Evolutionary conservation across 2,797 vertebrate genomes (phyloP), one percentile per base, ranked within the genome.

Genomic region (Denticeps clupeoides): DNA sequence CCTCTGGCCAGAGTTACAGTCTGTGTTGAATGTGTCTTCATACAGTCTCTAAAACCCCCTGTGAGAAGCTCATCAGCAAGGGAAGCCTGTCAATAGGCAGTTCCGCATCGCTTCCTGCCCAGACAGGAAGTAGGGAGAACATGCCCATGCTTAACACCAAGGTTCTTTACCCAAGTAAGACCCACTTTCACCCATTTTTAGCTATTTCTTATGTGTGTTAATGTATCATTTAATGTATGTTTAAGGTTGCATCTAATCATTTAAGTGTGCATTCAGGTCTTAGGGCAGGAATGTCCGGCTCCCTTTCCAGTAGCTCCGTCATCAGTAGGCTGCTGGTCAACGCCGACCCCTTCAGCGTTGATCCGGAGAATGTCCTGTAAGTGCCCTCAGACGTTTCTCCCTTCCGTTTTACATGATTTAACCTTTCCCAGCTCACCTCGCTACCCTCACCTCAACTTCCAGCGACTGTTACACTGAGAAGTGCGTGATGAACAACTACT

Each of bases 401-500:
- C 28, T 13, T 28, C 5, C 19, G 3, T 15, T 4, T 8, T 19
- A 13, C 35, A 38, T 7, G 5, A 35, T 21, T 37, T 35, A 25
- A 11, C 13, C 5, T 19, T 18, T 35, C 23, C 24, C 4, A n/a
- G n/a, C n/a, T n/a, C n/a, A n/a, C n/a, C 15, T 3, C 16, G 35
- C 48, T 16, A 15, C 9, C 10, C 31, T 25, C 2, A 25, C 3
- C 16, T 16, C 37, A 15, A 5, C n/a, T 47, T 49, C 33, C 42
- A 95, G 92, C 54, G 90, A 95, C 49, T 88, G 74, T 63, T 97
- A 90, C 68, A 88, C 90, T 0, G 94, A 98, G 76, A 96, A 92
- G 45, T 97, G 93, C 53, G 93, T 98, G 41, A 98, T 98, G 93
- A 98, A 98, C 71, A 98, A 98, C 68, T 98, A 98, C 60, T 97